phyloP scores from a whole-genome alignment of 2,113 vertebrate genomes.

The Zosterops japonicus region DNA sequence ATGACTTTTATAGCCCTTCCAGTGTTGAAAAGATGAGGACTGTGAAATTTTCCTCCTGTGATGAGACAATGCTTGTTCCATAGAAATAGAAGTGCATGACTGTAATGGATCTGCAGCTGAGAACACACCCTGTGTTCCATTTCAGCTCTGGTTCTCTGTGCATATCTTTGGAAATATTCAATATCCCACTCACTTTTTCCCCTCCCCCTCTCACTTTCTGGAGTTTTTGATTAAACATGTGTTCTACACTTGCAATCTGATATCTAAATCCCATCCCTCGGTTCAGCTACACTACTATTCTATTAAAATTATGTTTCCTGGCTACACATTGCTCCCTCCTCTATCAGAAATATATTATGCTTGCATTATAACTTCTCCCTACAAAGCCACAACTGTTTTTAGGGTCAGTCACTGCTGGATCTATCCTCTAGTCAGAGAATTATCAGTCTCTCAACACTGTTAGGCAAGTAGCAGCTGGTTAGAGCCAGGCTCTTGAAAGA shows the following conservation, averaged over 20 bases:
- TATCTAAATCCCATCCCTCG: background rate
- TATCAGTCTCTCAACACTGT: background rate
- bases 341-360: background rate
- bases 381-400: background rate
- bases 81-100: slow-evolving; percentile 28
- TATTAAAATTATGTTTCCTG: background rate
- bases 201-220: background rate
- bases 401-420: background rate
- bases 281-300: background rate
- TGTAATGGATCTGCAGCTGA: slow-evolving; percentile 14
- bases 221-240: background rate
- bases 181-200: background rate
- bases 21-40: background rate
- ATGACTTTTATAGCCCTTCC: background rate
- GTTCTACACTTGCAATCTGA: background rate
- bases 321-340: background rate
- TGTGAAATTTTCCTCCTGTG: slow-evolving; percentile 13
- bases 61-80: background rate
- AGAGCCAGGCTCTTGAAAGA: background rate
- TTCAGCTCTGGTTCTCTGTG: background rate
- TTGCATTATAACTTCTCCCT: background rate
- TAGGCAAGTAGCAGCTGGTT: background rate
- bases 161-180: background rate
- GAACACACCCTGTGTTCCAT: background rate
- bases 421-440: background rate